Evolutionary conservation across 2,888 invertebrate species (phyloP), one percentile per base, ranked within the genome.

Genomic region (Habroteleia sp.): DNA sequence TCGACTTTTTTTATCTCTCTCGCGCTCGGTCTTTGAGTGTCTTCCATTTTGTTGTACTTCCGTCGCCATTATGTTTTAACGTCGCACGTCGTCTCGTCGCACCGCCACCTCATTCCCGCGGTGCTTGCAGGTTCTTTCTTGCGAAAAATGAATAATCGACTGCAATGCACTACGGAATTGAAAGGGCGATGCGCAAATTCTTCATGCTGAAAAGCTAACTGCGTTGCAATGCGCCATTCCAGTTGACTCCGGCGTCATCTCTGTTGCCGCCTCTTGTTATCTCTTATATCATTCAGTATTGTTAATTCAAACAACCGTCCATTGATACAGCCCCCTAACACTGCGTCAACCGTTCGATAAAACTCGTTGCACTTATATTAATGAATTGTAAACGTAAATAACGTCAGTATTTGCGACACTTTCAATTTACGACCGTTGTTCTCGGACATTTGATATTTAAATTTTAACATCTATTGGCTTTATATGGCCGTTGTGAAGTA

Each of bases 161-260:
- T 96, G 95, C 96, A 96, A 95, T 96, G 95, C 96, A 95, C 96
- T 95, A 95, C 95, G 96, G 96, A 95, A 96, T 96, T 96, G 96
- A 95, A 91, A 93, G 89, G 91, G 92, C 91, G 91, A 91, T 90
- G 90, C 91, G 91, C 89, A 85, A 80, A 68, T 46, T 72, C 48
- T 31, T 54, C 33, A 60, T 35, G 33, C 27, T 46, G 42, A 63
- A 58, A 54, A 23, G 56, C 37, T 39, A 71, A 71, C 68, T 68
- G 56, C 42, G 65, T 60, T 65, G 65, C 48, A 44, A 48, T 60
- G 58, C 48, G 23, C 54, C 62, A 31, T 69, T 42, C 52, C 65
- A 54, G 39, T 68, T 46, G 56, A 37, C 58, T 54, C 42, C 14
- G 7, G 10, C 35, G 46, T 33, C 60, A 27, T 52, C 52, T 52